Conservation (phyloP, 2,888 invertebrate species). For the Drosophila bunnanda region DNA sequence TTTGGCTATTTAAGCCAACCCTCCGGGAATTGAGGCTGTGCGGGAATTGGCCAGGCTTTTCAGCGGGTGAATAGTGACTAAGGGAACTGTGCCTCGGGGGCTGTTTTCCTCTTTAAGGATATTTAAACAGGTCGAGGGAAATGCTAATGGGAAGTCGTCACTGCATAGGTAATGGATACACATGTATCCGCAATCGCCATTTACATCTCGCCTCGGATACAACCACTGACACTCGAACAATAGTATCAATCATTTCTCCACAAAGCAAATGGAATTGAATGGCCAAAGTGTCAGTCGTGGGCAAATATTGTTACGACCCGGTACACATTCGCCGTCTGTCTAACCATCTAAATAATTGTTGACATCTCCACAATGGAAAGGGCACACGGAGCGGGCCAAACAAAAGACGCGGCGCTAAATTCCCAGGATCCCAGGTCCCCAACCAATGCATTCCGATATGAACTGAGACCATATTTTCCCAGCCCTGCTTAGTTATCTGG, state of each 20-base stretch:
- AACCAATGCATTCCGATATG: slow-evolving; percentile 3
- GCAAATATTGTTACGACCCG: slow-evolving; percentile 28
- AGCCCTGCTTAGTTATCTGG: background rate
- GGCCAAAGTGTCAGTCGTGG: slow-evolving; percentile 24
- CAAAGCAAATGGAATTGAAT: slow-evolving; percentile 34
- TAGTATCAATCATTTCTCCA: slow-evolving; percentile 32
- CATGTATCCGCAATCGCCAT: slow-evolving; percentile 3
- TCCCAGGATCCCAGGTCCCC: background rate
- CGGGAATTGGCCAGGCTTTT: slow-evolving; percentile 7
- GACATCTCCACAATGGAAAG: slow-evolving; percentile 33
- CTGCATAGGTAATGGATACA: slow-evolving; percentile 21
- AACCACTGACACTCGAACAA: slow-evolving; percentile 5
- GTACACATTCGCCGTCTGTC: slow-evolving; percentile 23
- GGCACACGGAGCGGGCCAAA: slow-evolving; percentile 13
- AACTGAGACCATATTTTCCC: background rate
- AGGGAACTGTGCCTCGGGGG: slow-evolving; percentile 9
- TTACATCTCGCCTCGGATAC: background rate
- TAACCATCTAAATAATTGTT: slow-evolving; percentile 45
- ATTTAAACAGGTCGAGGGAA: slow-evolving; percentile 28
- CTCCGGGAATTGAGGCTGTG: slow-evolving; percentile 61
- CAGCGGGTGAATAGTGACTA: background rate
- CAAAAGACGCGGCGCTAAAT: slow-evolving; percentile 35
- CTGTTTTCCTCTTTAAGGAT: slow-evolving; percentile 26
- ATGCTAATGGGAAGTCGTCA: slow-evolving; percentile 23
- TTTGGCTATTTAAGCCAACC: slow-evolving; percentile 63